Evolutionary conservation across 2,113 vertebrate species (phyloP).

Genomic region (Nannospalax galili): DNA sequence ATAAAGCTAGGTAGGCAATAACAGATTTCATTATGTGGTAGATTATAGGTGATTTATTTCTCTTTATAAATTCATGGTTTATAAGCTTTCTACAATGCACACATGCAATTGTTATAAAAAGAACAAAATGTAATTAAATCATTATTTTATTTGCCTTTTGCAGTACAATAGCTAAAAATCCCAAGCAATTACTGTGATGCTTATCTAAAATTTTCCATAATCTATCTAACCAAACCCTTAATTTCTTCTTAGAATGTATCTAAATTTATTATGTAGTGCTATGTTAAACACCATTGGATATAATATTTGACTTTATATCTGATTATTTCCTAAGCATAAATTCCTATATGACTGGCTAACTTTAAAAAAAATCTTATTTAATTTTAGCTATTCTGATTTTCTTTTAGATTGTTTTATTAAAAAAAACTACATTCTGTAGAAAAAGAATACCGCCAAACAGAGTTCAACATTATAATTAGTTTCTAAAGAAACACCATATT

Average conservation of each 20-base stretch:
- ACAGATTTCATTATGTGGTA: neutral
- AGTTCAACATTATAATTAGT: neutral
- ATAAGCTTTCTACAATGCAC: neutral
- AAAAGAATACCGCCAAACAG: neutral
- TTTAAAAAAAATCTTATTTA: neutral
- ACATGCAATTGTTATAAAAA: conserved; percentile 9
- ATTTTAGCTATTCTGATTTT: conserved; percentile 3
- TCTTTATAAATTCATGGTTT: conserved; percentile 20
- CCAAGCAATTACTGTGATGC: neutral
- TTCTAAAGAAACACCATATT: conserved; percentile 11
- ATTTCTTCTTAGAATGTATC: conserved; percentile 16
- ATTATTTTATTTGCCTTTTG: conserved; percentile 49
- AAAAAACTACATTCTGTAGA: neutral
- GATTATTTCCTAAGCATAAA: conserved; percentile 29
- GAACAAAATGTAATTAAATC: conserved; percentile 25
- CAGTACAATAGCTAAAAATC: conserved; percentile 34
- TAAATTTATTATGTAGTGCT: conserved; percentile 26
- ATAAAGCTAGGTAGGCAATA: neutral
- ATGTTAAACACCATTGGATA: neutral
- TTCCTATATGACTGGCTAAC: neutral
- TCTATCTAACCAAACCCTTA: conserved; percentile 33
- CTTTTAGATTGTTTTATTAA: neutral
- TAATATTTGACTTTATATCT: conserved; percentile 31
- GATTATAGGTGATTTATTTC: neutral
- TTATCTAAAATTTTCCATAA: conserved; percentile 60